Evolutionary conservation across 2,888 invertebrate genomes (phyloP).

Genomic region (Sinodicranocentrus sp.): DNA sequence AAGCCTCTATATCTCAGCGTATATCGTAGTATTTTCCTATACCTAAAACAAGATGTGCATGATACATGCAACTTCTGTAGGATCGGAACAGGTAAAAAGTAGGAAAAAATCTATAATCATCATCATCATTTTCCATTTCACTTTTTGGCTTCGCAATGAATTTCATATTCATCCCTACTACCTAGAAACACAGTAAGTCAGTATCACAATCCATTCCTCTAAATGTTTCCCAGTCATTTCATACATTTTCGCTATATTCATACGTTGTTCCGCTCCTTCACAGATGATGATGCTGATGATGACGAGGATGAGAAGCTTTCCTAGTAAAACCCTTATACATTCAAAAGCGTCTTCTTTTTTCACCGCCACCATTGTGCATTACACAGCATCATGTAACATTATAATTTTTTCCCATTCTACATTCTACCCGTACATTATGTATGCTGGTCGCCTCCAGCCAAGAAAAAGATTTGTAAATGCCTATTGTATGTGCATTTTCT

Average conservation of each 20-base stretch:
- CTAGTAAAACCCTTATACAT: not conserved
- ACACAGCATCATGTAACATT: too few relatives aligned
- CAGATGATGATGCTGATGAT: too few relatives aligned
- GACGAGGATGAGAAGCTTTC: too few relatives aligned
- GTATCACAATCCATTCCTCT: not conserved
- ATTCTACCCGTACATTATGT: not conserved
- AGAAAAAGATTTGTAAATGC: not conserved
- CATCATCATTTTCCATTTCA: not conserved
- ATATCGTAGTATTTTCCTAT: too few relatives aligned
- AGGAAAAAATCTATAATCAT: too few relatives aligned
- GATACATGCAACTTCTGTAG: not conserved
- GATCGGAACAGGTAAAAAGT: not conserved
- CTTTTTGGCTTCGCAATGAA: not conserved
- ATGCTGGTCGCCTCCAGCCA: constrained; percentile 28
- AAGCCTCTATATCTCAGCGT: too few relatives aligned
- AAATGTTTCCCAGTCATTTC: not conserved
- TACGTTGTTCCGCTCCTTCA: not conserved
- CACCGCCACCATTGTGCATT: not conserved
- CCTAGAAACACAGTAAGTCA: constrained; percentile 7
- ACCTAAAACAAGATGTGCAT: not conserved
- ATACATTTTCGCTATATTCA: not conserved
- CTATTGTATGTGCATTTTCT: not conserved
- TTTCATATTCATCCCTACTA: not conserved
- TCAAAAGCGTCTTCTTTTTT: not conserved
- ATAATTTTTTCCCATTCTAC: too few relatives aligned